Evolutionary conservation across 2,888 invertebrate genomes (phyloP), one percentile per base, ranked within the genome.

Genomic region (Leptopilina drosophilae): DNA sequence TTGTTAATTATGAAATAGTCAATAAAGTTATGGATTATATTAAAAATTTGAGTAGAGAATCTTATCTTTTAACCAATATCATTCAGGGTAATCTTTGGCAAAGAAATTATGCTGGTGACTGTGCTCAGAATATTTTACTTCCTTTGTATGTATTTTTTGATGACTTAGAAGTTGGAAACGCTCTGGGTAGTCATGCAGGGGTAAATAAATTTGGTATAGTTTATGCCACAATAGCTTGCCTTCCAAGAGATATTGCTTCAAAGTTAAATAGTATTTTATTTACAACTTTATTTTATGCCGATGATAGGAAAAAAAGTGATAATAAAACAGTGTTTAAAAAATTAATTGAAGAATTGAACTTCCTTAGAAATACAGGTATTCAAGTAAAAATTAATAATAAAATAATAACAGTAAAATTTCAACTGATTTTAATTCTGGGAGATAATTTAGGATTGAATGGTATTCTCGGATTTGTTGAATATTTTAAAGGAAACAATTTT

Each of bases 111-210:
- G 53, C 67, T 11, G 20, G 20, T 42, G 3, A 14, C 56, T 26
- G 56, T 56, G 14, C 4, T 56, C 4, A 56, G 56, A 56, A 56
- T 56, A 56, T 56, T 59, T 14, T 62, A 3, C 40, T 78, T 59
- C 69, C 78, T 9, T 46, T 69, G 14, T 78, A 53, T 69, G 11
- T 78, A n/a, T 69, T 33, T 69, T 69, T 33, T 6, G 78, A 77
- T 12, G 77, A 77, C 20, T 42, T 66, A 5, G 77, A 77, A 64
- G 65, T 64, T 6, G 66, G 77, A 40, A 78, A 78, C 46, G 59
- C 78, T n/a, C 62, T 78, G 8, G 78, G 78, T 46, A 73, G 69
- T 9, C 64, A 69, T 20, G 69, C 64, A 14, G 78, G 78, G 4
- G 20, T 42, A n/a, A 69, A 78, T 8, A 78, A 78, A 67, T 64